These are phyloP conservation scores for Galago senegalensis DNA, from an alignment of 2,797 vertebrate genomes.

Conservation along the genomic window DNA sequence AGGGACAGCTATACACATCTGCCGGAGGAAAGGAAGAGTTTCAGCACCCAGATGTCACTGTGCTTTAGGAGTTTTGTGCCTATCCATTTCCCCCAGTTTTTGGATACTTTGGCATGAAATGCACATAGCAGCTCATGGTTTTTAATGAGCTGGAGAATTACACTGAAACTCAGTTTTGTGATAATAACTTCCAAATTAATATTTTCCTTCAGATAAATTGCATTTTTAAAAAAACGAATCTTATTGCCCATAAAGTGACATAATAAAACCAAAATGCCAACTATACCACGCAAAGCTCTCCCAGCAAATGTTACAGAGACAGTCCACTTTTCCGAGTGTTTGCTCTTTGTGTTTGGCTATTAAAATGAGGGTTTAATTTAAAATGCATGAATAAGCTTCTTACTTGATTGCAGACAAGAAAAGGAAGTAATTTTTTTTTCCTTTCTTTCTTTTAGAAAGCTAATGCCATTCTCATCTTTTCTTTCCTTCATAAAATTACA, in stretches of 20 bases:
- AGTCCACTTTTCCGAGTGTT: slow-evolving; percentile 42
- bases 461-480: not conserved
- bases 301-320: slow-evolving; percentile 50
- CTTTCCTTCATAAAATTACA: not conserved
- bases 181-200: slow-evolving; percentile 79
- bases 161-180: slow-evolving; percentile 63
- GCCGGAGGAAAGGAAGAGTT: not conserved
- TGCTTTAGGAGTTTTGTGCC: not conserved
- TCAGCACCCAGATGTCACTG: not conserved
- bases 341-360: slow-evolving; percentile 71
- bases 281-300: slow-evolving; percentile 21
- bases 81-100: not conserved
- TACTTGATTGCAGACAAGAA: slow-evolving; percentile 47
- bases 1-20: not conserved
- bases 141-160: slow-evolving; percentile 71
- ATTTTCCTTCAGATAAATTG: slow-evolving; percentile 78
- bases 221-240: slow-evolving; percentile 64
- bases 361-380: slow-evolving; percentile 79
- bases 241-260: slow-evolving; percentile 71
- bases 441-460: not conserved
- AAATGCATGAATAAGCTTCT: slow-evolving; percentile 75
- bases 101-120: slow-evolving; percentile 30
- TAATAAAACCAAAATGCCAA: slow-evolving; percentile 68
- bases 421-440: slow-evolving; percentile 45
- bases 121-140: slow-evolving; percentile 28